Base-by-base conservation (phyloP, 2,888 invertebrate genomes). In the Dexiosoma caninum region DNA sequence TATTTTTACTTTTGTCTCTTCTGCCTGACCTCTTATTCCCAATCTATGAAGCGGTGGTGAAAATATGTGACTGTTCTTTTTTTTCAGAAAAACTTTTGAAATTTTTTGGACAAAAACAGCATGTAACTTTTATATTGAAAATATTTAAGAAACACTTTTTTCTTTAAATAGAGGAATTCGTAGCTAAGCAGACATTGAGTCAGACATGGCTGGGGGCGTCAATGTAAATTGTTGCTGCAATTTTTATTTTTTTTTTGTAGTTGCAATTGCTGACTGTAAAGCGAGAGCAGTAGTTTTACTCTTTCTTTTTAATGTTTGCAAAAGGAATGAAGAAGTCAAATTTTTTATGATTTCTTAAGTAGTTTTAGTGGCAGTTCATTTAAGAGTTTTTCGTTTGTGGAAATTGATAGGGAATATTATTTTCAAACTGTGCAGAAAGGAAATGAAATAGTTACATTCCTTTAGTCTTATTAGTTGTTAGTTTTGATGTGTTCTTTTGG, bases 121-220 rank as follows among this genome's bases (percentile, higher is more conserved):
- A 30, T 51, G 32, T n/a, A 72, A 35, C 23, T 19, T 53, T 30
- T 42, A 27, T 27, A 35, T 40, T 4, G n/a, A 55, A 60, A 37
- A 44, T 23, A 32, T 21, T 23, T 40, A 30, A 40, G 3, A 16
- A 16, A 14, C 7, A 1, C 6, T 23, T 19, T 30, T 32, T 21
- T 44, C 44, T 14, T 51, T 14, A 35, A 44, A 12, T 49, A 12
- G 10, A 16, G 37, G 44, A 69, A 49, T 49, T 57, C 16, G 59
- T 42, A 46, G 37, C 42, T 21, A 23, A 60, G 76, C 72, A 81
- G 81, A 81, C 81, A 69, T 77, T 77, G 72, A 69, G 81, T 77
- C 81, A 77, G 81, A 77, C 81, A 62, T 10, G 62, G 76, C 71
- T 64, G 77, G 14, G 81, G 76, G 80, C 71, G 81, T 77, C 62